Conservation (phyloP, 2,888 invertebrate species). For the Synanthedon myopaeformis region DNA sequence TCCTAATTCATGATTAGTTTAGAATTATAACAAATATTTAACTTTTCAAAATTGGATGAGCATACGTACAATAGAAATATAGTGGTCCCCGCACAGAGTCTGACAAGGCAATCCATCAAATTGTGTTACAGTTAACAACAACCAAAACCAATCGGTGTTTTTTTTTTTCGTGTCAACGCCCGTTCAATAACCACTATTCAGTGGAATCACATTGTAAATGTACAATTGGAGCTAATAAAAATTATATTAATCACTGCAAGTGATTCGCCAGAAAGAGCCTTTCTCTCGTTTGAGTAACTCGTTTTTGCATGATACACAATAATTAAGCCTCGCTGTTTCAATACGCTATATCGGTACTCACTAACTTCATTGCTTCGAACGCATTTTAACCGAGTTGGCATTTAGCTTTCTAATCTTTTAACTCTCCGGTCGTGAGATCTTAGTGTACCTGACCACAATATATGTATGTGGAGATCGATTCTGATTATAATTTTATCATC, state of each 20-base stretch:
- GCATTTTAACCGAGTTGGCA: slow-evolving; percentile 40
- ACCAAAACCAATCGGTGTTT: slow-evolving; percentile 38
- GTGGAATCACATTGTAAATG: slow-evolving; percentile 28
- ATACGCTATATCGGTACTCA: slow-evolving; percentile 37
- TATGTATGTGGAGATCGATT: slow-evolving; percentile 21
- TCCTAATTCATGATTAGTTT: slow-evolving; percentile 36
- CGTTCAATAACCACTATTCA: slow-evolving; percentile 26
- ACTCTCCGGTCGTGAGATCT: slow-evolving; percentile 34
- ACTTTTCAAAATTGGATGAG: slow-evolving; percentile 39
- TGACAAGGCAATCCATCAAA: slow-evolving; percentile 49
- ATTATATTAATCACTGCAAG: slow-evolving; percentile 50
- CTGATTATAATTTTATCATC: slow-evolving; percentile 20
- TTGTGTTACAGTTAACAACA: slow-evolving; percentile 34
- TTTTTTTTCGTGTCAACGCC: slow-evolving; percentile 44
- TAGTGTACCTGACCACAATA: slow-evolving; percentile 15
- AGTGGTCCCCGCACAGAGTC: slow-evolving; percentile 11
- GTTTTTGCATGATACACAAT: slow-evolving; percentile 54
- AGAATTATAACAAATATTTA: slow-evolving; percentile 37
- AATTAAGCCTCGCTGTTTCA: slow-evolving; percentile 44
- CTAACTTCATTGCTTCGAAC: slow-evolving; percentile 19
- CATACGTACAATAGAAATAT: slow-evolving; percentile 28
- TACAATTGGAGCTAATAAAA: slow-evolving; percentile 54
- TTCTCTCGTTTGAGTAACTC: slow-evolving; percentile 21
- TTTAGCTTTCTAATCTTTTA: slow-evolving; percentile 50
- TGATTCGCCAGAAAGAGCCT: slow-evolving; percentile 32